Evolutionary conservation across 2,797 vertebrate genomes (phyloP).

Genomic region (Moxostoma hubbsi): DNA sequence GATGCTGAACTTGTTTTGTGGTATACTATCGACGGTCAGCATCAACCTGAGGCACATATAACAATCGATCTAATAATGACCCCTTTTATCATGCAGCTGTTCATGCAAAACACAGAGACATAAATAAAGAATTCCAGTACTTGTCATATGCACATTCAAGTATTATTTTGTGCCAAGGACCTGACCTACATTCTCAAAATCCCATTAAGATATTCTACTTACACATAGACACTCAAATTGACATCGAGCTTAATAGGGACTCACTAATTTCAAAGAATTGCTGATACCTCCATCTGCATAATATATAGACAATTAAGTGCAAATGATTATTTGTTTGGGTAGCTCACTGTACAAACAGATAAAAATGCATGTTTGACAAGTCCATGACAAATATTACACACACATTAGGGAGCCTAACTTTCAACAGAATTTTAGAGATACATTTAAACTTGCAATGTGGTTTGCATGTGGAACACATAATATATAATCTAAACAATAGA

Average conservation of each 20-base stretch:
- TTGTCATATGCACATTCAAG: background rate
- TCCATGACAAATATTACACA: conserved; percentile 36
- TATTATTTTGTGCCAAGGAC: conserved; percentile 22
- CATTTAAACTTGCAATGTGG: background rate
- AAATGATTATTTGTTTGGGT: conserved; percentile 1
- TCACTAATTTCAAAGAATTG: background rate
- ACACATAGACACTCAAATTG: background rate
- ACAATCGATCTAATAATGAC: conserved; percentile 25
- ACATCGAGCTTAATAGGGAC: background rate
- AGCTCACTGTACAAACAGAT: background rate
- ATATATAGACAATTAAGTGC: background rate
- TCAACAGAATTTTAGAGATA: conserved; percentile 39
- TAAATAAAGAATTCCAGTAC: conserved; percentile 7
- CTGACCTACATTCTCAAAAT: conserved; percentile 51
- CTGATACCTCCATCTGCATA: background rate
- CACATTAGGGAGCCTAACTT: conserved; percentile 8
- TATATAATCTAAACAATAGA: background rate
- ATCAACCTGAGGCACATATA: conserved; percentile 10
- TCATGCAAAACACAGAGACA: conserved; percentile 16
- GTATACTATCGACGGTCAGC: background rate
- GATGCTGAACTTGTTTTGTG: conserved; percentile 13
- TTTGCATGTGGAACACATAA: conserved; percentile 17
- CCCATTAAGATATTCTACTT: conserved; percentile 26
- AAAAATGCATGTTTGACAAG: background rate
- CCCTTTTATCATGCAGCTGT: conserved; percentile 6